These are phyloP conservation scores for Tanypteryx hageni DNA, from an alignment of 2,888 invertebrate genomes.

Conservation along the genomic window DNA sequence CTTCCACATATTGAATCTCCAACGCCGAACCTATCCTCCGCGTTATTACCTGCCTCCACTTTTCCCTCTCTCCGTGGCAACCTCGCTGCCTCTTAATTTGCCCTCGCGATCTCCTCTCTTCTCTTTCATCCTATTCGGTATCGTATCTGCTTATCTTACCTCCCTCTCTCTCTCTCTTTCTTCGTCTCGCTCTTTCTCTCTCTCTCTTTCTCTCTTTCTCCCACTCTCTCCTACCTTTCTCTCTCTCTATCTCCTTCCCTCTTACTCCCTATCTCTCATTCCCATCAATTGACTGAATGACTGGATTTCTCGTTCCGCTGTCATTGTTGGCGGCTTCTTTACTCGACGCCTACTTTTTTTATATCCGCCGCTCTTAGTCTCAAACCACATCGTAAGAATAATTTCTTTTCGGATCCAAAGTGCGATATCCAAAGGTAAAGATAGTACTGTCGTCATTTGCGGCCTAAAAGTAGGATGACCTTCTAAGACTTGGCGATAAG, in stretches of 20 bases:
- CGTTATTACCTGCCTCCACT: slow-evolving; percentile 17
- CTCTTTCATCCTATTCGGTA: background rate
- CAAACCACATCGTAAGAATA: background rate
- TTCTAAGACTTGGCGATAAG: too few species aligned
- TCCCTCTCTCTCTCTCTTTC: background rate
- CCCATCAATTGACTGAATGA: background rate
- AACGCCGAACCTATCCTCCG: background rate
- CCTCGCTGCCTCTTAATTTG: background rate
- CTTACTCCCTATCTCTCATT: too few species aligned
- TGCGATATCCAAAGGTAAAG: background rate
- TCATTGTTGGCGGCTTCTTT: background rate
- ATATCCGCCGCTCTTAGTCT: background rate
- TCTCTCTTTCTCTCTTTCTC: too few species aligned
- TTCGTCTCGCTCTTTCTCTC: background rate
- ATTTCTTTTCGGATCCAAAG: background rate
- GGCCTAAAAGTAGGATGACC: too few species aligned
- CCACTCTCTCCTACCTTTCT: background rate
- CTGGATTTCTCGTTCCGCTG: background rate
- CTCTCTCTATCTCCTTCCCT: background rate
- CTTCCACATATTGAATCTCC: slow-evolving; percentile 32
- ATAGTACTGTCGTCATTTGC: too few species aligned
- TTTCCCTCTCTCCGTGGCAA: background rate
- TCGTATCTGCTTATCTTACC: background rate
- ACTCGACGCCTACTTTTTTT: background rate
- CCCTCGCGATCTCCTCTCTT: background rate